Conservation (phyloP, 2,113 vertebrate genomes). For the Carassius carassius region DNA sequence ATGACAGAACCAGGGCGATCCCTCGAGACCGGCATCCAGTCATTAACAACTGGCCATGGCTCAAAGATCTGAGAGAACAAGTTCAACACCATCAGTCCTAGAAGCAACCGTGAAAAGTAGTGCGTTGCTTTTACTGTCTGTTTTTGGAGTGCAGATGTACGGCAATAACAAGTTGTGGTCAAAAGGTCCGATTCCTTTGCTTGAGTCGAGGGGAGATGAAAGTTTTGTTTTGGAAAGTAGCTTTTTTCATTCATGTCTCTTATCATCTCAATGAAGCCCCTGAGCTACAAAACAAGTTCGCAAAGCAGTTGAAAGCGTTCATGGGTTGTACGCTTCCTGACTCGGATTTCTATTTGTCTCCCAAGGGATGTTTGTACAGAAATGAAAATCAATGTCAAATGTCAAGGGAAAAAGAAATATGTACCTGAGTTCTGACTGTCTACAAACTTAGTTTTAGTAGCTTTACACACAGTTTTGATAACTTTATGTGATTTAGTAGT, state of each 20-base stretch:
- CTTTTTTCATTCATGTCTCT: slow-evolving; percentile 39
- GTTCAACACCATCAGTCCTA: slow-evolving; percentile 54
- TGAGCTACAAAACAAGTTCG: slow-evolving; percentile 41
- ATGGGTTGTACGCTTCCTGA: slow-evolving; percentile 28
- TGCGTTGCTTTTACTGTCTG: slow-evolving; percentile 42
- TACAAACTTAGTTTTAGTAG: slow-evolving; percentile 21
- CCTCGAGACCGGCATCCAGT: slow-evolving; percentile 66
- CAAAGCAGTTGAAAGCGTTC: slow-evolving; percentile 39
- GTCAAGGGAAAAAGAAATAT: slow-evolving; percentile 48
- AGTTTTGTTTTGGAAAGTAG: slow-evolving; percentile 34
- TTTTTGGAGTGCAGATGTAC: slow-evolving; percentile 44
- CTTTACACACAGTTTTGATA: slow-evolving; percentile 12
- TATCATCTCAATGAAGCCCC: slow-evolving; percentile 46
- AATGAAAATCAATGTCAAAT: slow-evolving; percentile 45
- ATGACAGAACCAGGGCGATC: slow-evolving; percentile 59
- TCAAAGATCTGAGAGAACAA: slow-evolving; percentile 67
- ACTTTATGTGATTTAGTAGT: not conserved
- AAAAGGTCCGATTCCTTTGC: slow-evolving; percentile 50
- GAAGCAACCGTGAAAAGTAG: no score
- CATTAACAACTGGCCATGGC: slow-evolving; percentile 69
- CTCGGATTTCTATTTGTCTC: slow-evolving; percentile 50
- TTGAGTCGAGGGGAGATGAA: slow-evolving; percentile 46
- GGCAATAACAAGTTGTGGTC: slow-evolving; percentile 47
- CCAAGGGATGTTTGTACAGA: slow-evolving; percentile 56
- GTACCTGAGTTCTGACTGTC: slow-evolving; percentile 44